A percentile compares a stretch with the other conserved stretches of the same genome.
Evolutionary conservation across 2,888 invertebrate genomes (phyloP).

Genomic region (Escarpia spicata): DNA sequence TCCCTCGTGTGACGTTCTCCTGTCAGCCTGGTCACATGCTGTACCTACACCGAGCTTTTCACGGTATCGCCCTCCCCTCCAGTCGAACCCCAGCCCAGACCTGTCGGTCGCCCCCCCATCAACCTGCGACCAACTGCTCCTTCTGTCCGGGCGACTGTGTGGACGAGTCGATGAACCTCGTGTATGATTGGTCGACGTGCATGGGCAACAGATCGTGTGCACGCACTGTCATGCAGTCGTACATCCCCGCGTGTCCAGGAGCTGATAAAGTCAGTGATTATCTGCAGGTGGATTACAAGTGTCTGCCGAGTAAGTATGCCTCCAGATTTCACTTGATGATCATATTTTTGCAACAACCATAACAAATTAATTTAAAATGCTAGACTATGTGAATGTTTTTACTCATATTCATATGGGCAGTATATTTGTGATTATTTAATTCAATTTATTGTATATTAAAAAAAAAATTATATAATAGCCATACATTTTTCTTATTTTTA

Average conservation of each 20-base stretch:
- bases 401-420: too few species aligned
- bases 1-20: slow-evolving; percentile 38
- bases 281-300: slow-evolving; percentile 44
- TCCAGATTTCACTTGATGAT: not conserved
- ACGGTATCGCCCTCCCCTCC: slow-evolving; percentile 35
- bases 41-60: slow-evolving; percentile 40
- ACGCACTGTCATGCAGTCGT: slow-evolving; percentile 42
- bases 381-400: too few species aligned
- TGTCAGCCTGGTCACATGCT: slow-evolving; percentile 34
- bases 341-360: not conserved
- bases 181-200: slow-evolving; percentile 44
- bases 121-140: slow-evolving; percentile 37
- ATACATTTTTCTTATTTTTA: too few species aligned
- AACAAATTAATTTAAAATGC: too few species aligned
- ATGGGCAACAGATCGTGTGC: slow-evolving; percentile 41
- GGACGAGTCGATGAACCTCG: slow-evolving; percentile 42
- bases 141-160: slow-evolving; percentile 41
- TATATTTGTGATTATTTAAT: too few species aligned
- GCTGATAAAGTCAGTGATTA: slow-evolving; percentile 42
- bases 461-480: too few species aligned
- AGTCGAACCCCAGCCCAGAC: not conserved
- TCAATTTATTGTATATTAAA: too few species aligned
- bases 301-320: slow-evolving; percentile 39
- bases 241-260: slow-evolving; percentile 40
- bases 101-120: slow-evolving; percentile 30